phyloP scores from a whole-genome alignment of 2,888 invertebrate species.

The Dynastes maya region DNA sequence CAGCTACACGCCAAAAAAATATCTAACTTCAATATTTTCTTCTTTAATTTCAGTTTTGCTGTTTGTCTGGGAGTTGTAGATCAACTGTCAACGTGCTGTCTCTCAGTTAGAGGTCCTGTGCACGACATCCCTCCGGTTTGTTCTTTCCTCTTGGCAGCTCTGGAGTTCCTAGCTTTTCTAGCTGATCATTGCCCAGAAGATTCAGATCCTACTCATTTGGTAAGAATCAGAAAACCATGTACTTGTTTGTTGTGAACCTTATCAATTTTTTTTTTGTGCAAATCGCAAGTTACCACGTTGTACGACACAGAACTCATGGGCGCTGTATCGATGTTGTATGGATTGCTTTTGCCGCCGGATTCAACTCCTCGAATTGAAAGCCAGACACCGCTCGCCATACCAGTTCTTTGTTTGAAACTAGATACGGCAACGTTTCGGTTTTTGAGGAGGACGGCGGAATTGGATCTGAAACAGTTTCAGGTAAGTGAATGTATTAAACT shows the following conservation, averaged over 20 bases:
- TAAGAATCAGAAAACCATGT: slow-evolving; percentile 55
- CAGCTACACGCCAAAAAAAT: too few relatives aligned
- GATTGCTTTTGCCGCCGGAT: slow-evolving; percentile 81
- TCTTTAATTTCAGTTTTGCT: slow-evolving; percentile 78
- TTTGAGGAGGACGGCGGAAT: slow-evolving; percentile 82
- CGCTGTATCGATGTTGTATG: slow-evolving; percentile 79
- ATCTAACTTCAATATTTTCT: too few relatives aligned
- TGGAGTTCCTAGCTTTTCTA: slow-evolving; percentile 73
- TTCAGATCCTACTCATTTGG: slow-evolving; percentile 76
- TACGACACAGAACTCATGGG: slow-evolving; percentile 83
- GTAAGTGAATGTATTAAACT: slow-evolving; percentile 70
- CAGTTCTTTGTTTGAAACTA: slow-evolving; percentile 79
- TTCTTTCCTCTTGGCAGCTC: slow-evolving; percentile 72
- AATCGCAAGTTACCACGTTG: slow-evolving; percentile 73
- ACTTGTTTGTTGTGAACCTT: slow-evolving; percentile 16
- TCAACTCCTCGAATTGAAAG: slow-evolving; percentile 72
- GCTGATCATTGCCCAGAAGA: slow-evolving; percentile 70
- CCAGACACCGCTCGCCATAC: slow-evolving; percentile 72
- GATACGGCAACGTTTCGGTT: slow-evolving; percentile 81
- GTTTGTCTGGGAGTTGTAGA: slow-evolving; percentile 88
- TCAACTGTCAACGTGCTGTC: slow-evolving; percentile 80
- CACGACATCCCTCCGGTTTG: slow-evolving; percentile 73
- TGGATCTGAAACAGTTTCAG: slow-evolving; percentile 89
- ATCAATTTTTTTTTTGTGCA: slow-evolving; percentile 11
- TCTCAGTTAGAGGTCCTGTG: slow-evolving; percentile 80